Percentiles rank a stretch among this genome's conserved stretches.
These are phyloP conservation scores for Lophura nycthemera DNA, from an alignment of 2,113 vertebrate genomes.

Conservation along the genomic window DNA sequence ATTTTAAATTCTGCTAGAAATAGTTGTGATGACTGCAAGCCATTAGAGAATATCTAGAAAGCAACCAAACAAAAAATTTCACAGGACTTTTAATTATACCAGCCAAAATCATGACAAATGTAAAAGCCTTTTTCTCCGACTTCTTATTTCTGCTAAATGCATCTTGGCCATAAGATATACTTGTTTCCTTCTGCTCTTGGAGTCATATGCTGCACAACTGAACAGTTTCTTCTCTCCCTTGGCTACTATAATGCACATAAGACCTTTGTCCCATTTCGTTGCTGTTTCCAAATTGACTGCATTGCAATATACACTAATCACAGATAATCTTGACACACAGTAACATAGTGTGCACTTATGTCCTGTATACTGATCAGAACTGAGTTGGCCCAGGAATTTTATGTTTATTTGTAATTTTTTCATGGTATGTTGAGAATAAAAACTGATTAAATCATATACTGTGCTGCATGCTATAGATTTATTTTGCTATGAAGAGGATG, in stretches of 20 bases:
- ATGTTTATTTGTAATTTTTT: neutral
- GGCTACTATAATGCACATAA: rapidly evolving
- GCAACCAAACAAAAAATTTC: neutral
- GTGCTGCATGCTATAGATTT: neutral
- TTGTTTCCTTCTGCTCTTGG: neutral
- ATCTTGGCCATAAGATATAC: neutral
- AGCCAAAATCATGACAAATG: neutral
- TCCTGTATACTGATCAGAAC: neutral
- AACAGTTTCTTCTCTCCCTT: neutral
- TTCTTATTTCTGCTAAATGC: neutral
- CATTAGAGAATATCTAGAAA: neutral
- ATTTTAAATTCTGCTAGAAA: neutral
- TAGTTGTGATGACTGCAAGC: neutral
- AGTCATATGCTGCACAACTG: neutral
- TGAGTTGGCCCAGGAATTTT: neutral
- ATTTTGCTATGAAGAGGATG: neutral
- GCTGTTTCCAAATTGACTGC: neutral
- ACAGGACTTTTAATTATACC: neutral
- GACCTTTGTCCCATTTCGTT: neutral
- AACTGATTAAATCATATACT: neutral
- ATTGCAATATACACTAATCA: neutral
- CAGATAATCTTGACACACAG: neutral
- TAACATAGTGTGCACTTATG: neutral
- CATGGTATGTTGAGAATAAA: neutral
- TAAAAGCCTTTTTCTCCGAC: neutral